Percentiles rank a stretch among this genome's conserved stretches.
Evolutionary conservation across 2,888 invertebrate genomes (phyloP).

Genomic region (Hyalella azteca): DNA sequence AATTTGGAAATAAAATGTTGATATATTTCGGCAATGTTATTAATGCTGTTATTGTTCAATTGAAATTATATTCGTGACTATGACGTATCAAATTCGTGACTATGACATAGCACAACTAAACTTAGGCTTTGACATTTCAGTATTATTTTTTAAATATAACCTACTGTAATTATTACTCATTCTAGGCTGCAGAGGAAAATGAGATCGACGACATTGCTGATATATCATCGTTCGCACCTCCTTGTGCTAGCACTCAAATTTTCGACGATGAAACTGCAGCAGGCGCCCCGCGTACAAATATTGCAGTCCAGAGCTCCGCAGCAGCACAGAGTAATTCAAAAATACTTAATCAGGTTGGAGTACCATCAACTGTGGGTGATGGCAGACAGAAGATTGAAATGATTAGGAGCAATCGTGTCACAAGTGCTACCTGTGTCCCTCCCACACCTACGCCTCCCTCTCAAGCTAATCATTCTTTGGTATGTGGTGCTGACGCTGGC

Average conservation of each 20-base stretch:
- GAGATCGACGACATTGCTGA: background rate
- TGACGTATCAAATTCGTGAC: no score
- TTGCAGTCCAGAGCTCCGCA: background rate
- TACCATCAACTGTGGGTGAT: no score
- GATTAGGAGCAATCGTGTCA: no score
- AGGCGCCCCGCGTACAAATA: background rate
- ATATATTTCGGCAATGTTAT: no score
- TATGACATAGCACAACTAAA: no score
- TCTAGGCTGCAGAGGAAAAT: background rate
- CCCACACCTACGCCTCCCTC: slow-evolving; percentile 7
- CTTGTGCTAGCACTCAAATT: background rate
- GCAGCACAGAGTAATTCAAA: background rate
- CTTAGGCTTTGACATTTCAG: no score
- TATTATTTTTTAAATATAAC: no score
- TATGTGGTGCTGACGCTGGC: background rate
- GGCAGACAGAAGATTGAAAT: no score
- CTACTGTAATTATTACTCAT: no score
- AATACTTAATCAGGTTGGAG: background rate
- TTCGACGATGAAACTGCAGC: background rate
- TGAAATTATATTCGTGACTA: no score
- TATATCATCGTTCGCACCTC: background rate
- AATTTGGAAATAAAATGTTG: no score
- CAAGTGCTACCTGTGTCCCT: background rate
- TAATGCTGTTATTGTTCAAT: no score
- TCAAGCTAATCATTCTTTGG: background rate